Evolutionary conservation across 2,797 vertebrate species (phyloP).

Genomic region (Ceyx erithaca): DNA sequence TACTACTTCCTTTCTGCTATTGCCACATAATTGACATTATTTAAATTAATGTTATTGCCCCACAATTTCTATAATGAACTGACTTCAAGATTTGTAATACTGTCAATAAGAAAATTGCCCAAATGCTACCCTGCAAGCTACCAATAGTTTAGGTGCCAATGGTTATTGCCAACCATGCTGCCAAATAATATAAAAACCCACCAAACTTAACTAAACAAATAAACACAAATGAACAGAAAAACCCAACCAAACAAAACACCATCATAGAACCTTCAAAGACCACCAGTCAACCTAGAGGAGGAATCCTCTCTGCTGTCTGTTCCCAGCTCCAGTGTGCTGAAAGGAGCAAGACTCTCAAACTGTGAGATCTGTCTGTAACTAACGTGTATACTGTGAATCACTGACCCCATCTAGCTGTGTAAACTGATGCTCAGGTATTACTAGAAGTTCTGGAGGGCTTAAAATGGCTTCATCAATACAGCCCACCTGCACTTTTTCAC

Average conservation of each 20-base stretch:
- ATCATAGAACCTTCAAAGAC: not conserved
- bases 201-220: too few relatives aligned
- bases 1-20: not conserved
- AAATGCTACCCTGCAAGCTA: not conserved
- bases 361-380: not conserved
- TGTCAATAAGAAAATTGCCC: not conserved
- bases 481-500: too few relatives aligned
- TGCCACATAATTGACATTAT: not conserved
- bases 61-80: not conserved
- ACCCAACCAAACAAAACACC: too few relatives aligned
- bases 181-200: not conserved
- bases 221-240: too few relatives aligned
- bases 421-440: not conserved
- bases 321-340: not conserved
- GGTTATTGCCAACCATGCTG: not conserved
- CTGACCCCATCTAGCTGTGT: not conserved
- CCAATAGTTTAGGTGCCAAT: not conserved
- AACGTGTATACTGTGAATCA: accelerated
- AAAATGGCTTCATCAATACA: not conserved
- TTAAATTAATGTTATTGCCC: not conserved
- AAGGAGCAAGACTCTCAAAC: not conserved
- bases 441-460: not conserved
- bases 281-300: not conserved
- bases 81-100: not conserved
- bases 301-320: not conserved